Base-by-base conservation (phyloP, 2,113 vertebrate genomes). In the Coturnix japonica region DNA sequence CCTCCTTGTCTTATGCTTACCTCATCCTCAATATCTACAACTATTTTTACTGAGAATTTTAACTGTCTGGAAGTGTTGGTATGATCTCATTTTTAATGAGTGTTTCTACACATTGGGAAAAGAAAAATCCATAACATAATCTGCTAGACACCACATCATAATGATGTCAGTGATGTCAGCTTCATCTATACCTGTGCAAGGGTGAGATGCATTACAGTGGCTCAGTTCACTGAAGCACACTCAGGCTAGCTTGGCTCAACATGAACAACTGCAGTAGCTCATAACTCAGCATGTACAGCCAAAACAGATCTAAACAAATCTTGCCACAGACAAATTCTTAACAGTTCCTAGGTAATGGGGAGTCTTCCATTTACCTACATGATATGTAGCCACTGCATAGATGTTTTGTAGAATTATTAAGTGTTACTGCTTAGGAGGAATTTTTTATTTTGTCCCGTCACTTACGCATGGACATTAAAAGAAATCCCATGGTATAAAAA, bases 21-120 rank as follows among this genome's bases (percentile, higher is more conserved):
- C 33, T 91, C 63, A 87, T 82, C 16, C 5, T 78, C 44, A 78
- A 47, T 53, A 69, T 59, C 18, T 89, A 57, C 23, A 67, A 17
- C 5, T 17, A 57, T 44, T 78, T 86, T 89, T 81, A 81, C 4
- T 25, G 71, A 65, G 92, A 91, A 75, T 41, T 44, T 81, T 75
- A 75, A 51, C 23, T 54, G 19, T 22, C 19, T 1, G 1, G 41
- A 54, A 59, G 53, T 12, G 75, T 16, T 47, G 23, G n/a, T 79
- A 39, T 66, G 49, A 76, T 79, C 23, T 91, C 23, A 76, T 53
- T 91, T 80, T 65, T 69, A 44, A 26, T 43, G 9, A 39, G 7
- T 33, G 13, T 54, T 87, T 74, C 22, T 22, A 61, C 14, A 33
- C 2, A 14, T 41, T 57, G 18, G 20, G 39, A 41, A 6, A 64